Conservation (phyloP, 2,113 vertebrate genomes). For the Lophura nycthemera region DNA sequence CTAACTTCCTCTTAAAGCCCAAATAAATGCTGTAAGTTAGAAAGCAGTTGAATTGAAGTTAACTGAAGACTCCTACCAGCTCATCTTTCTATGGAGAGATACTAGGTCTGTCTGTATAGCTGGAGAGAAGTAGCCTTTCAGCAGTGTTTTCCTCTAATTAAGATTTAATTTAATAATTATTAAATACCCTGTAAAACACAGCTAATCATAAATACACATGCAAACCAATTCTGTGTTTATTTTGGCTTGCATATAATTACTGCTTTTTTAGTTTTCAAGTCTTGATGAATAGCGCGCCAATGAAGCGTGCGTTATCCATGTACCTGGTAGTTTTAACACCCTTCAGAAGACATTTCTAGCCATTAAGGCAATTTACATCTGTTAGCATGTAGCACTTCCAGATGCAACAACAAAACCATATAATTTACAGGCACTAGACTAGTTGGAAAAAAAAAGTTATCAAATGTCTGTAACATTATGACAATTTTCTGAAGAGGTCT, state of each 20-base stretch:
- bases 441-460: not conserved
- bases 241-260: not conserved
- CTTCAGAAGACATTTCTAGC: not conserved
- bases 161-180: not conserved
- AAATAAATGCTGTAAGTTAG: not conserved
- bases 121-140: not conserved
- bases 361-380: not conserved
- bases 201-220: not conserved
- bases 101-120: not conserved
- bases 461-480: not conserved
- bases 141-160: not conserved
- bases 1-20: not conserved
- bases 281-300: not conserved
- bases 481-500: not conserved
- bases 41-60: not conserved
- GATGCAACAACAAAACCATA: not conserved
- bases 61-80: not conserved
- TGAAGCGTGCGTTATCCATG: fast-evolving
- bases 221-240: not conserved
- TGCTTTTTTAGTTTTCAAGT: not conserved
- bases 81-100: not conserved
- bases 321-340: not conserved
- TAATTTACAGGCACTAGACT: not conserved
- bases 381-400: not conserved
- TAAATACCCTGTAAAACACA: not conserved